Conservation (phyloP, 2,797 vertebrate genomes). For the Chrysolophus pictus region DNA sequence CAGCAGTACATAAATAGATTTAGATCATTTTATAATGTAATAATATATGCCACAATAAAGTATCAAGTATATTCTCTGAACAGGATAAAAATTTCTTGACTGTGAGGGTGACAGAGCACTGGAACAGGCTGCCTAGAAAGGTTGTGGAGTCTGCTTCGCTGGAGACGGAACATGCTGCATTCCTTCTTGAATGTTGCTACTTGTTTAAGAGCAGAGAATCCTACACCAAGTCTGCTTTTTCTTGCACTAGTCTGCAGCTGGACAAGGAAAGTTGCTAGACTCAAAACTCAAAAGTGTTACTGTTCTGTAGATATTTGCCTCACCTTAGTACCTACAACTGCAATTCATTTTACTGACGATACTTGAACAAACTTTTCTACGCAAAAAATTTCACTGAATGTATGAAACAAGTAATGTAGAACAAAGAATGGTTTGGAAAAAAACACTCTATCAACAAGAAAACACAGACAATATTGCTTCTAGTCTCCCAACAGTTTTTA, state of each 20-base stretch:
- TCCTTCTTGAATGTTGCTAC: neutral
- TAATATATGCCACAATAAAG: neutral
- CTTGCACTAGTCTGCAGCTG: neutral
- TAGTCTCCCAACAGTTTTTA: neutral
- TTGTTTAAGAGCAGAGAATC: neutral
- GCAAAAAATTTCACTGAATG: neutral
- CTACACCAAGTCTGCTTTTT: neutral
- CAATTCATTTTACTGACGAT: neutral
- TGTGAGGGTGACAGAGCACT: neutral
- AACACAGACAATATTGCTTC: neutral
- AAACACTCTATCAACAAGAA: neutral
- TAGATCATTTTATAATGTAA: neutral
- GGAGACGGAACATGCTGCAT: neutral
- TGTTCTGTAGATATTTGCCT: neutral
- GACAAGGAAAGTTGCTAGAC: neutral
- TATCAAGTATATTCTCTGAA: neutral
- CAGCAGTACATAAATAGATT: neutral
- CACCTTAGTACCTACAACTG: neutral
- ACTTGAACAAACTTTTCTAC: neutral
- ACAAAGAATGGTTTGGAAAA: neutral
- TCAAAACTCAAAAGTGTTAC: neutral
- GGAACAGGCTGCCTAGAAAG: neutral
- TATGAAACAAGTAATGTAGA: neutral
- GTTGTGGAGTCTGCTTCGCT: neutral
- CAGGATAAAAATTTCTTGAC: neutral